These are phyloP conservation scores for Platerodrilus igneus DNA, from an alignment of 2,888 invertebrate species.

Conservation along the genomic window DNA sequence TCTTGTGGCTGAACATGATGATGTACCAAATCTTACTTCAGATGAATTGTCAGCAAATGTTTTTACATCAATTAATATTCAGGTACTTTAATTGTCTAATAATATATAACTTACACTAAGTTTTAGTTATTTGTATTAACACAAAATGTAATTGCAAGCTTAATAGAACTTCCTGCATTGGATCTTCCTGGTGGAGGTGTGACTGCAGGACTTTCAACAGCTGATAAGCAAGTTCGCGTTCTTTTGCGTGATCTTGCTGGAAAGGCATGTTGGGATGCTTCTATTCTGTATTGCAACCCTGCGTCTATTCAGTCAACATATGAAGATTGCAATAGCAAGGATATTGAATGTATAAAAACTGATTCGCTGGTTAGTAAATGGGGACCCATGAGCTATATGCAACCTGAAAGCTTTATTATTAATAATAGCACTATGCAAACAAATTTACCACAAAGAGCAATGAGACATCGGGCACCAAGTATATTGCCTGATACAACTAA, in stretches of 20 bases:
- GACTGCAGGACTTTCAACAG: constrained; percentile 71
- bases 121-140: constrained; percentile 81
- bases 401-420: constrained; percentile 43
- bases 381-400: constrained; percentile 33
- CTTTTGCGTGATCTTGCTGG: constrained; percentile 86
- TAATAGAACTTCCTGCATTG: constrained; percentile 83
- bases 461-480: constrained; percentile 68
- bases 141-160: constrained; percentile 75
- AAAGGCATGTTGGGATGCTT: constrained; percentile 95
- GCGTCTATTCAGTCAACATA: constrained; percentile 32
- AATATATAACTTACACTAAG: no score
- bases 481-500: constrained; percentile 76
- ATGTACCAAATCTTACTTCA: constrained; percentile 65
- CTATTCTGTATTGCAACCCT: constrained; percentile 80
- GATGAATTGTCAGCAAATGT: constrained; percentile 78
- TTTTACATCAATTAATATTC: constrained; percentile 77
- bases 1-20: constrained; percentile 88
- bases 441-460: constrained; percentile 59
- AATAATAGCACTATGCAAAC: constrained; percentile 29
- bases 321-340: constrained; percentile 1
- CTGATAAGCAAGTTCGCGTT: constrained; percentile 73
- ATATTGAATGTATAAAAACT: constrained; percentile 9
- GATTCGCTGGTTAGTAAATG: constrained; percentile 24
- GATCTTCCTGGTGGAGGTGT: constrained; percentile 75
- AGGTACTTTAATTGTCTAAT: no score